Conservation (phyloP, 1,140 invertebrate genomes). For the Drosophila pallidifrons region DNA sequence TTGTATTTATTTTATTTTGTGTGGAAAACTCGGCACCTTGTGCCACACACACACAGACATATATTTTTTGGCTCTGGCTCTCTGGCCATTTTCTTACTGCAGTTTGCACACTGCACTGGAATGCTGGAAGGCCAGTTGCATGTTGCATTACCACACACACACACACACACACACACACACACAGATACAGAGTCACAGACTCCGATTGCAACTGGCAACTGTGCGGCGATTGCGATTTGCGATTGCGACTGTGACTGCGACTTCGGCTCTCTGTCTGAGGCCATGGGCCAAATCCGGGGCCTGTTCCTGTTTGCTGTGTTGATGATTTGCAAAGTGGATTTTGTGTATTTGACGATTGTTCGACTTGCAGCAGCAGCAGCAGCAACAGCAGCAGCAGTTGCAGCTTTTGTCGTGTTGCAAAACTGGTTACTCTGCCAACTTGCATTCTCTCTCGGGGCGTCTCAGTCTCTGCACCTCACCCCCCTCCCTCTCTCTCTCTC, state of each 20-base stretch:
- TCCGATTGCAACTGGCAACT: not conserved
- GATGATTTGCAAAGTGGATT: constrained; percentile 81
- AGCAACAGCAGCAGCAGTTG: constrained; percentile 3
- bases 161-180: constrained; percentile 8
- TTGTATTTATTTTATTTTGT: constrained; percentile 17
- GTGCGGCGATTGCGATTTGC: no score
- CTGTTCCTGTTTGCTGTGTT: constrained; percentile 49
- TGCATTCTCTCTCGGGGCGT: constrained; percentile 9
- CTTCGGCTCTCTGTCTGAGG: constrained; percentile 34
- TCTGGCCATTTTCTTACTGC: constrained; percentile 48
- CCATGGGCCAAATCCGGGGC: constrained; percentile 40
- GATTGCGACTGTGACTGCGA: not conserved
- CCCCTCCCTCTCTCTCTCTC: not conserved
- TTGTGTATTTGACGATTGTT: constrained; percentile 81
- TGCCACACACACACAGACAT: constrained; percentile 27
- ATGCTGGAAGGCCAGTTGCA: constrained; percentile 67
- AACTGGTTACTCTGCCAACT: constrained; percentile 68
- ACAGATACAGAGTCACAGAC: constrained; percentile 8
- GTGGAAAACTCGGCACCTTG: constrained; percentile 57
- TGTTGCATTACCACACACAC: constrained; percentile 59
- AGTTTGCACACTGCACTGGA: constrained; percentile 57
- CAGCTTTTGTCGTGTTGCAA: constrained; percentile 36
- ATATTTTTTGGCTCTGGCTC: not conserved
- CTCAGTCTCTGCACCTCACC: constrained; percentile 15
- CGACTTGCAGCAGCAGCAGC: constrained; percentile 53